These are phyloP conservation scores for Xylota sylvarum DNA, from an alignment of 2,888 invertebrate species.

Conservation along the genomic window DNA sequence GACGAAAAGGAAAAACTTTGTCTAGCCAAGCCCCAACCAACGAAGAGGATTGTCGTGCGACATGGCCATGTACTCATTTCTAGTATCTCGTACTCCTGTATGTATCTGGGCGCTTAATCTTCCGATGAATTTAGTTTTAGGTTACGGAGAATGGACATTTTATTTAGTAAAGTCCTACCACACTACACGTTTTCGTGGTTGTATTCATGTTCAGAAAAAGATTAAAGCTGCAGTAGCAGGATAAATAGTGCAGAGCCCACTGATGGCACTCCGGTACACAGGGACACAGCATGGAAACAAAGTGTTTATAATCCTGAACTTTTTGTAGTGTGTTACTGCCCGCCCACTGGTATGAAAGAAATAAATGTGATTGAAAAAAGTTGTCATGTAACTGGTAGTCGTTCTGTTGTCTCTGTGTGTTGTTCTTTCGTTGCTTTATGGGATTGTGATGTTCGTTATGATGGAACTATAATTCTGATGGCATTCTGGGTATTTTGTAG, in stretches of 20 bases:
- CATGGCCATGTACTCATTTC: constrained; percentile 57
- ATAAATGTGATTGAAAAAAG: constrained; percentile 65
- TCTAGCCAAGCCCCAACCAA: constrained; percentile 43
- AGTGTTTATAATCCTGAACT: constrained; percentile 38
- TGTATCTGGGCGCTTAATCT: constrained; percentile 59
- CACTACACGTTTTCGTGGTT: constrained; percentile 32
- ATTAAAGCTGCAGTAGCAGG: constrained; percentile 56
- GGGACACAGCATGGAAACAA: not conserved
- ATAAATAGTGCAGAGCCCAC: constrained; percentile 31
- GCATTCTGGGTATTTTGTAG: not conserved
- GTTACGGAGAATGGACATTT: constrained; percentile 61
- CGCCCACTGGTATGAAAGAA: constrained; percentile 3
- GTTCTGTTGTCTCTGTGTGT: constrained; percentile 3
- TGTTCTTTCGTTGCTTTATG: constrained; percentile 31
- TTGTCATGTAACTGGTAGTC: constrained; percentile 44
- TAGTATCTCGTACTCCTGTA: constrained; percentile 48
- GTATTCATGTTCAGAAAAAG: constrained; percentile 61
- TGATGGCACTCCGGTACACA: not conserved
- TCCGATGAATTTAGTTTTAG: constrained; percentile 67
- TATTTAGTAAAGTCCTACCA: constrained; percentile 49
- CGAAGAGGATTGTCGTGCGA: constrained; percentile 49
- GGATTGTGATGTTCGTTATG: constrained; percentile 35
- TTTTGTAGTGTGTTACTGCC: constrained; percentile 18
- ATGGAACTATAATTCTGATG: constrained; percentile 23
- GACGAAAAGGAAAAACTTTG: constrained; percentile 68